These are phyloP conservation scores for Corythornis vintsioides DNA, from an alignment of 2,113 vertebrate species.

Conservation along the genomic window DNA sequence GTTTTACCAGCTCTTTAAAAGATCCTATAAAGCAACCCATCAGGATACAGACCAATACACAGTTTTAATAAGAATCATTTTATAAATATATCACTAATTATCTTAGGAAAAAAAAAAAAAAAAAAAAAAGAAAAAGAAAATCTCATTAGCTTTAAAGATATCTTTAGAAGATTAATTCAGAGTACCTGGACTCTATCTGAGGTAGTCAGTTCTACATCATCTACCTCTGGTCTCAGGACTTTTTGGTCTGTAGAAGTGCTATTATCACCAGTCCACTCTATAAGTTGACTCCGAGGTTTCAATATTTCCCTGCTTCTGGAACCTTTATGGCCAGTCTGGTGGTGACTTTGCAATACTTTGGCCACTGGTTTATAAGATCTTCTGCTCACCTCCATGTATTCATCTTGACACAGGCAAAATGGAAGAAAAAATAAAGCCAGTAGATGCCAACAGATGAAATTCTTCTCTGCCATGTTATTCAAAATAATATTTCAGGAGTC, in stretches of 20 bases:
- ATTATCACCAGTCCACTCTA: slow-evolving; percentile 79
- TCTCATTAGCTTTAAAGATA: slow-evolving; percentile 65
- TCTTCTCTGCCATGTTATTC: slow-evolving; percentile 74
- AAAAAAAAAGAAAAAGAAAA: neutral
- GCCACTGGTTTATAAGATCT: slow-evolving; percentile 82
- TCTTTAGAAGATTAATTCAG: slow-evolving; percentile 80
- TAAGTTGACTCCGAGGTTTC: slow-evolving; percentile 78
- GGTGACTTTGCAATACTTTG: slow-evolving; percentile 83
- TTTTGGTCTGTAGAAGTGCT: slow-evolving; percentile 80
- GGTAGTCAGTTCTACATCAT: slow-evolving; percentile 84
- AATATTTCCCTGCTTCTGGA: slow-evolving; percentile 82
- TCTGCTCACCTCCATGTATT: slow-evolving; percentile 88
- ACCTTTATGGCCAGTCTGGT: slow-evolving; percentile 78
- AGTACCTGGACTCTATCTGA: slow-evolving; percentile 86
- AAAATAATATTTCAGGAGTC: slow-evolving; percentile 52
- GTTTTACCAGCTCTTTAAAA: neutral
- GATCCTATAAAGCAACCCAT: slow-evolving; percentile 3
- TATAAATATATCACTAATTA: slow-evolving; percentile 19
- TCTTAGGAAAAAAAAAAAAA: neutral
- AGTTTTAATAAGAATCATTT: neutral
- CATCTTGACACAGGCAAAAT: slow-evolving; percentile 85
- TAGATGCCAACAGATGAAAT: slow-evolving; percentile 76
- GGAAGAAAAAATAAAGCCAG: slow-evolving; percentile 81
- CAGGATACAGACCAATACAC: slow-evolving; percentile 45
- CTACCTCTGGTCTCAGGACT: slow-evolving; percentile 82